A percentile compares a stretch with the other conserved stretches of the same genome.
Evolutionary conservation across 2,888 invertebrate genomes (phyloP).

Genomic region (Pachycephus smyrnensis): DNA sequence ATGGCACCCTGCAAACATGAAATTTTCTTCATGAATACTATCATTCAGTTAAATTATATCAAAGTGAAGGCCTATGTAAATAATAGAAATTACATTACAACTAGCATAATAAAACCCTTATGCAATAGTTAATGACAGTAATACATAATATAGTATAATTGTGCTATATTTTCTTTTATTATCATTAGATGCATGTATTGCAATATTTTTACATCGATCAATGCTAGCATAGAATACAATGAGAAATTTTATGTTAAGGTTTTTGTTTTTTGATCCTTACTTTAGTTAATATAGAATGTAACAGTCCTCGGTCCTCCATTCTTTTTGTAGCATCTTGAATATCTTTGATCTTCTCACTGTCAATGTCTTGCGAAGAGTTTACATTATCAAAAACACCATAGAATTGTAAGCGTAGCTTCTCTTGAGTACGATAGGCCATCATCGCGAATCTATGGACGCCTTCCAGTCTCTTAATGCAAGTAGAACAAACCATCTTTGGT

Average conservation of each 20-base stretch:
- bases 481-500: conserved; percentile 77
- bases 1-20: conserved; percentile 46
- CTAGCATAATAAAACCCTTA: too few relatives aligned
- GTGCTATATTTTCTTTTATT: too few relatives aligned
- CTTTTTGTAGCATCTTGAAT: conserved; percentile 56
- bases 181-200: too few relatives aligned
- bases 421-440: conserved; percentile 75
- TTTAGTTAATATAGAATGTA: conserved; percentile 71
- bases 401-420: conserved; percentile 68
- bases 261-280: conserved; percentile 50
- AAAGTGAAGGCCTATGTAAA: background rate
- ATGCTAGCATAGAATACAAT: background rate
- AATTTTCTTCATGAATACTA: background rate
- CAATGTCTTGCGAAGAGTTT: conserved; percentile 38
- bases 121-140: too few relatives aligned
- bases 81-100: too few relatives aligned
- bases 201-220: too few relatives aligned
- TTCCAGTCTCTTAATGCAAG: conserved; percentile 75
- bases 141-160: too few relatives aligned
- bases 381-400: conserved; percentile 40
- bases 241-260: background rate
- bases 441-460: conserved; percentile 77
- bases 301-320: conserved; percentile 68
- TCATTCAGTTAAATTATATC: background rate
- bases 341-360: conserved; percentile 49